Percentiles rank a stretch among this genome's conserved stretches.
Evolutionary conservation across 2,888 invertebrate species (phyloP).

Genomic region (Mesoligia furuncula): DNA sequence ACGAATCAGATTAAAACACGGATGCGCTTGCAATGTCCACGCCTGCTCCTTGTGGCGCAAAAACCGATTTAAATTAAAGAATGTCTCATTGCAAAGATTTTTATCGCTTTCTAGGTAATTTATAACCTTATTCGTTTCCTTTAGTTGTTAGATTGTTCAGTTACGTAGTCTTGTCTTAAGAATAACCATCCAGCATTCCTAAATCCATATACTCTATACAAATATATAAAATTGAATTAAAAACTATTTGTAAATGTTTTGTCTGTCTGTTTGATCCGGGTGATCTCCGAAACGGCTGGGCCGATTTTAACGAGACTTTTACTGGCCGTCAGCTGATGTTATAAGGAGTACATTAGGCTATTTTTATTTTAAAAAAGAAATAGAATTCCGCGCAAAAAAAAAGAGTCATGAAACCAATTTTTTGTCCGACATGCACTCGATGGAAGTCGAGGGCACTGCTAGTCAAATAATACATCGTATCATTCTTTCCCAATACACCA

Average conservation of each 20-base stretch:
- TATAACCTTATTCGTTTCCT: background rate
- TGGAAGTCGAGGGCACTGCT: background rate
- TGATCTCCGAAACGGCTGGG: background rate
- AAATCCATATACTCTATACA: background rate
- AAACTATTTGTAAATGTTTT: background rate
- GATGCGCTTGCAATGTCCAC: slow-evolving; percentile 9
- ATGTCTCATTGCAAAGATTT: slow-evolving; percentile 25
- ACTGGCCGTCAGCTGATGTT: too few relatives aligned
- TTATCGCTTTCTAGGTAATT: slow-evolving; percentile 6
- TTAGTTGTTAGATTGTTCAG: background rate
- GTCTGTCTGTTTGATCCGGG: background rate
- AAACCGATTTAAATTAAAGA: slow-evolving; percentile 21
- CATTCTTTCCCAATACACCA: background rate
- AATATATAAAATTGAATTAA: background rate
- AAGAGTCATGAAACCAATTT: too few relatives aligned
- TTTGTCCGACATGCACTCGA: too few relatives aligned
- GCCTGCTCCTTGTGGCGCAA: background rate
- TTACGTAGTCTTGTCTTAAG: background rate
- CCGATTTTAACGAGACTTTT: background rate
- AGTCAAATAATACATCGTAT: background rate
- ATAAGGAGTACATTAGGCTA: too few relatives aligned
- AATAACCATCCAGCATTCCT: background rate
- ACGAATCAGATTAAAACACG: slow-evolving; percentile 22
- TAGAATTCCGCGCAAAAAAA: too few relatives aligned
- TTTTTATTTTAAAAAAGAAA: too few relatives aligned